These are phyloP conservation scores for Scolanthus callimorphus DNA, from an alignment of 92 coral and sea anemone genomes.

Conservation along the genomic window DNA sequence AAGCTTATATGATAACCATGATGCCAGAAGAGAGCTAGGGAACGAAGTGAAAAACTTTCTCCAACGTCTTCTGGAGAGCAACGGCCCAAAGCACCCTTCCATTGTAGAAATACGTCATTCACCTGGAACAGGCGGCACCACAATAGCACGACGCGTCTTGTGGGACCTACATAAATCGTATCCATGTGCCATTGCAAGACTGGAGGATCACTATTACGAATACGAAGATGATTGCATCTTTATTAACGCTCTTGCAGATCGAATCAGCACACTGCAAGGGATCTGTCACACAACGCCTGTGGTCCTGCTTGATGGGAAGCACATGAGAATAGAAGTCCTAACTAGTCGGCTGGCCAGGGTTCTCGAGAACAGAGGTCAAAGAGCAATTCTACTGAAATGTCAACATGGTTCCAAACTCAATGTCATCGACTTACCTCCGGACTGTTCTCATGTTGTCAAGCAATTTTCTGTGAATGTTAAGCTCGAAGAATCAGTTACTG, in stretches of 20 bases:
- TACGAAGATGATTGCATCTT: conserved; percentile 65
- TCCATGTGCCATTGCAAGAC: conserved; percentile 73
- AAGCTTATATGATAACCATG: conserved; percentile 72
- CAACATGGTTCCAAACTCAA: conserved; percentile 41
- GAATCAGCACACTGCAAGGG: conserved; percentile 64
- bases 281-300: conserved; percentile 66
- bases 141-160: conserved; percentile 82
- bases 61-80: conserved; percentile 66
- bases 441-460: conserved; percentile 41
- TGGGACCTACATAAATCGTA: conserved; percentile 82
- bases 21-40: conserved; percentile 65
- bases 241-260: conserved; percentile 47
- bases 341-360: conserved; percentile 54
- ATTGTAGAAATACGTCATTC: conserved; percentile 74
- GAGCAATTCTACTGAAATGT: conserved; percentile 71
- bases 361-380: conserved; percentile 58
- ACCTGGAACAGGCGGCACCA: conserved; percentile 90
- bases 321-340: conserved; percentile 51
- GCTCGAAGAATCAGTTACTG: conserved; percentile 71
- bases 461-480: conserved; percentile 62
- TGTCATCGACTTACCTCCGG: conserved; percentile 15
- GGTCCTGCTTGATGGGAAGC: conserved; percentile 78
- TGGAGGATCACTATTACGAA: conserved; percentile 41
- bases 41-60: conserved; percentile 58
- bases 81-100: conserved; percentile 43